Conservation (phyloP, 2,113 vertebrate species). For the Hippocampus guttulatus region DNA sequence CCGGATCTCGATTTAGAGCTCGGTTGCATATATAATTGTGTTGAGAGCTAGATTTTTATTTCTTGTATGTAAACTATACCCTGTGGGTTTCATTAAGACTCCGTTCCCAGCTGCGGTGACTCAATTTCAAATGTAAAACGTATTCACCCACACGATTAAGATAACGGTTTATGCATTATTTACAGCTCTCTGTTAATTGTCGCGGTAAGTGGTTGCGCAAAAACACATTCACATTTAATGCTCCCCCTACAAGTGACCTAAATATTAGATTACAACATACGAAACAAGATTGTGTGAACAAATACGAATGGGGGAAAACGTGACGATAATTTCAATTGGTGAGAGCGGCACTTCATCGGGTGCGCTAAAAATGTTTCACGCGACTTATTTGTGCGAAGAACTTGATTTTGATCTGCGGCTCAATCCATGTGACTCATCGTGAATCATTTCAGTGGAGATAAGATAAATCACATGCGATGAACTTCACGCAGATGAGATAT, state of each 20-base stretch:
- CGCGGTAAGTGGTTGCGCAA: conserved; percentile 13
- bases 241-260: conserved; percentile 30
- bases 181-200: conserved; percentile 24
- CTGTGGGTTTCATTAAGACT: conserved; percentile 24
- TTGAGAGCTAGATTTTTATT: conserved; percentile 10
- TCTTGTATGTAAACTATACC: conserved; percentile 6
- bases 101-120: conserved; percentile 4
- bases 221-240: conserved; percentile 16
- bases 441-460: conserved; percentile 46
- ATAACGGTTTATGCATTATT: conserved; percentile 36
- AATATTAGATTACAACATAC: conserved; percentile 44
- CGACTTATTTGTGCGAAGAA: conserved; percentile 49
- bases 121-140: conserved; percentile 36
- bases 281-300: conserved; percentile 34
- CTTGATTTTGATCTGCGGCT: conserved; percentile 41
- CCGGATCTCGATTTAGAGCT: conserved; percentile 2
- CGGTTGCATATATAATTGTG: conserved; percentile 1
- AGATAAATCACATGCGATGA: conserved; percentile 42
- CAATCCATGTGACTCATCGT: conserved; percentile 43
- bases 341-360: conserved; percentile 27
- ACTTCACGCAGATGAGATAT: conserved; percentile 61
- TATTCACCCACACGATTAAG: conserved; percentile 28
- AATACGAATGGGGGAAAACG: conserved; percentile 30
- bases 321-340: conserved; percentile 38
- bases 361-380: conserved; percentile 29